These are phyloP conservation scores for Hemicentrotus pulcherrimus DNA, from an alignment of 35 echinoderm and acorn worm species.

Conservation along the genomic window DNA sequence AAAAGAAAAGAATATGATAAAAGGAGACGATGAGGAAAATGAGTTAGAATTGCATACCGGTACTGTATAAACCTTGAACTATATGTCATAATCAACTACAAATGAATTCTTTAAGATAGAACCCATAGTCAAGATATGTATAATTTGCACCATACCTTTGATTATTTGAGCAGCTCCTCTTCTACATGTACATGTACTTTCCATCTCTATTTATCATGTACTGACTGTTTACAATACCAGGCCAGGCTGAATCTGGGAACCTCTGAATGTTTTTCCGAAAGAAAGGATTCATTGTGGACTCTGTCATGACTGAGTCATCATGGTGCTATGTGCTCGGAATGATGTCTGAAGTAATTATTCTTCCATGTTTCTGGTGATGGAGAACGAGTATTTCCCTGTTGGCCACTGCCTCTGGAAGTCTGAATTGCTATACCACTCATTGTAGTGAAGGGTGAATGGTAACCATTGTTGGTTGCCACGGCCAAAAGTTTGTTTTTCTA, in stretches of 20 bases:
- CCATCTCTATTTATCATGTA: neutral
- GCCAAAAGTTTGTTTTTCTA: neutral
- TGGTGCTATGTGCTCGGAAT: neutral
- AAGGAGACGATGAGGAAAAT: no score
- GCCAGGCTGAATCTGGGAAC: neutral
- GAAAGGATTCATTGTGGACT: neutral
- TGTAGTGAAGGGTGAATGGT: neutral
- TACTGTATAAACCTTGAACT: no score
- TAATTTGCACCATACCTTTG: no score
- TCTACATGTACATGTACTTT: no score
- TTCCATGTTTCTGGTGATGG: neutral
- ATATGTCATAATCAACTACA: no score
- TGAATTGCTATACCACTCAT: neutral
- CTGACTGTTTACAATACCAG: neutral
- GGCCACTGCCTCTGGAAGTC: neutral
- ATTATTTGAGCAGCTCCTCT: no score
- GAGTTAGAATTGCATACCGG: no score
- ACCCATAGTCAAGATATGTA: no score
- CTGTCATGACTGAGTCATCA: neutral
- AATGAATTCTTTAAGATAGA: no score
- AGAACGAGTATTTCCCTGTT: neutral
- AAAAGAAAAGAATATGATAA: neutral
- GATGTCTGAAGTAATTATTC: neutral
- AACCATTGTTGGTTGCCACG: neutral
- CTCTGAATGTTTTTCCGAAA: neutral